A percentile compares a stretch with the other conserved stretches of the same genome.
phyloP scores from a whole-genome alignment of 2,888 invertebrate genomes.

The Pyralis farinalis region DNA sequence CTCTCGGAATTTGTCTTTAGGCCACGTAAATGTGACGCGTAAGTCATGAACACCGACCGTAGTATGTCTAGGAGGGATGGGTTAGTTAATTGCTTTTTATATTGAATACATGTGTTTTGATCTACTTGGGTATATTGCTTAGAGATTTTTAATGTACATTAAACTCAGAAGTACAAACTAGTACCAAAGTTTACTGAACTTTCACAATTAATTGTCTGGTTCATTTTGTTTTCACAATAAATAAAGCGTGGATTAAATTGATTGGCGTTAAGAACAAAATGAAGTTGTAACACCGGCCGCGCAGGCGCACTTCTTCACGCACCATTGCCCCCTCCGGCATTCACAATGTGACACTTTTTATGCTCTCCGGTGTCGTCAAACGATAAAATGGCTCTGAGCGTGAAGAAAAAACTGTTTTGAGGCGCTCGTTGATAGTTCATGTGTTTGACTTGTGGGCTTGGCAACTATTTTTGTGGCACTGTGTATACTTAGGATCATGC shows the following conservation, averaged over 20 bases:
- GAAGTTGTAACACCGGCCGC: conserved; percentile 8
- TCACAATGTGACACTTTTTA: conserved; percentile 27
- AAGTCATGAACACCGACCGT: too few relatives aligned
- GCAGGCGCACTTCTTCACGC: conserved; percentile 32
- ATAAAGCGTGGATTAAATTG: not conserved
- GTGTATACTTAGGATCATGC: conserved; percentile 19
- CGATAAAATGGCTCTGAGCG: conserved; percentile 28
- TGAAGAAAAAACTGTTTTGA: conserved; percentile 25
- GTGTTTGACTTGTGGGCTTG: conserved; percentile 24
- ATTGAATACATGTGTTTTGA: too few relatives aligned
- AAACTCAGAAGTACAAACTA: too few relatives aligned
- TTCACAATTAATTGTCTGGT: too few relatives aligned
- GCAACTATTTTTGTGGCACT: conserved; percentile 35
- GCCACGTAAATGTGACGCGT: not conserved
- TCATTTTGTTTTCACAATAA: too few relatives aligned
- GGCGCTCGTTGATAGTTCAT: conserved; percentile 26
- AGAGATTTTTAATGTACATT: too few relatives aligned
- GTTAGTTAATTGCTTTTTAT: too few relatives aligned
- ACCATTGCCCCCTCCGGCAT: conserved; percentile 19
- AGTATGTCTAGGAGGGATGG: too few relatives aligned
- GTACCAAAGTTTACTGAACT: too few relatives aligned
- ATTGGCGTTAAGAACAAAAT: conserved; percentile 10
- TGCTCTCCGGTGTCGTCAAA: conserved; percentile 23
- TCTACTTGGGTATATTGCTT: too few relatives aligned
- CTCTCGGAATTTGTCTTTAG: conserved; percentile 1